These are phyloP conservation scores for Myioborus miniatus DNA, from an alignment of 2,797 vertebrate species.

Conservation along the genomic window DNA sequence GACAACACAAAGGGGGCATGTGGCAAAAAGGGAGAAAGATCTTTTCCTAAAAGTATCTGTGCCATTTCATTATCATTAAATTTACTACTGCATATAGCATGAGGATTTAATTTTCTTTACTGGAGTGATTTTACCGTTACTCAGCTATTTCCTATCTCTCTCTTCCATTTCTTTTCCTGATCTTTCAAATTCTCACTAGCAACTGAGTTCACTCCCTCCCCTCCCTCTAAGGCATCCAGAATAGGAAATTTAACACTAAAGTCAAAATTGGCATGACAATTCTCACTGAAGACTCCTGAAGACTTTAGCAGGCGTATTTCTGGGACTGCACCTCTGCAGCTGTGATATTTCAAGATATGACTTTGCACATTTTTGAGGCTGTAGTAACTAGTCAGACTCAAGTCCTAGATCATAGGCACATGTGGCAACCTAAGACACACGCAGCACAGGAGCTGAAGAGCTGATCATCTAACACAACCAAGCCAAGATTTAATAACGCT, in stretches of 20 bases:
- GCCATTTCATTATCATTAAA: not conserved
- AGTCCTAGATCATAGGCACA: fast-evolving
- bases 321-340: not conserved
- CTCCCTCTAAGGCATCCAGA: not conserved
- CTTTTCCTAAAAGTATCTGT: not conserved
- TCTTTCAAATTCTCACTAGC: not conserved
- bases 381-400: not conserved
- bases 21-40: not conserved
- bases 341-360: not conserved
- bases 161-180: not conserved
- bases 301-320: not conserved
- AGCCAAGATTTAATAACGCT: not conserved
- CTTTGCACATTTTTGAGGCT: not conserved
- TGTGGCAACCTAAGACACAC: fast-evolving
- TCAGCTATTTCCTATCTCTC: not conserved
- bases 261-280: not conserved
- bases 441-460: not conserved
- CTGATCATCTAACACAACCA: not conserved
- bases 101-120: not conserved
- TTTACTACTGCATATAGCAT: not conserved
- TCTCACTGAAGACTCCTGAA: not conserved
- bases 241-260: not conserved
- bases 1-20: not conserved
- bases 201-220: not conserved
- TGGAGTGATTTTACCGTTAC: not conserved